phyloP scores from a whole-genome alignment of 2,797 vertebrate genomes.

The Pseudomugil tenellus region DNA sequence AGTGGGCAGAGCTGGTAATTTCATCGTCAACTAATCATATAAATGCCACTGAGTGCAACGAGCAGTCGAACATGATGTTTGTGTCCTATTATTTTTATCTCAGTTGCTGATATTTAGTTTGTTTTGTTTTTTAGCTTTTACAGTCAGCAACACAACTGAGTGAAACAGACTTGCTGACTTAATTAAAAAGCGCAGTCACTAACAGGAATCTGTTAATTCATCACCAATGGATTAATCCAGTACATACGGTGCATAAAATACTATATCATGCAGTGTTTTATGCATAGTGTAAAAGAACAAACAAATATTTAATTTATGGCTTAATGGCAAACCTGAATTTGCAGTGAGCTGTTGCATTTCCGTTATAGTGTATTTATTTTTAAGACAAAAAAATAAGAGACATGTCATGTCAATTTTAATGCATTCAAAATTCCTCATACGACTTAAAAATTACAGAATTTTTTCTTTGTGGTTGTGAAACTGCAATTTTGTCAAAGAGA shows the following conservation, averaged over 20 bases:
- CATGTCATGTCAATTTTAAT: background rate
- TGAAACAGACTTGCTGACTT: conserved; percentile 26
- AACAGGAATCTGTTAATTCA: conserved; percentile 4
- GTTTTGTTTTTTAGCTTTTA: conserved; percentile 30
- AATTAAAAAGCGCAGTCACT: conserved; percentile 26
- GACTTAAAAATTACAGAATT: background rate
- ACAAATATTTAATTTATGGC: conserved; percentile 14
- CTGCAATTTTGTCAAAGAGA: conserved; percentile 18
- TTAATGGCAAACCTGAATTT: background rate
- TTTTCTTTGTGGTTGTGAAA: background rate
- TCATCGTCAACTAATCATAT: conserved; percentile 71
- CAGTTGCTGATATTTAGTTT: conserved; percentile 29
- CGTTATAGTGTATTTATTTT: background rate
- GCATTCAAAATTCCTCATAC: background rate
- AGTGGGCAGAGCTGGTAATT: conserved; percentile 59
- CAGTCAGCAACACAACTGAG: conserved; percentile 31
- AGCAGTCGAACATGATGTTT: conserved; percentile 58
- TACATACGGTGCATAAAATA: background rate
- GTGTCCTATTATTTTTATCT: conserved; percentile 39
- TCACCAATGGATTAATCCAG: background rate
- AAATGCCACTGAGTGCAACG: conserved; percentile 65
- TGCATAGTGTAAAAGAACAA: background rate
- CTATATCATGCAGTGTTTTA: background rate
- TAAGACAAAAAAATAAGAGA: background rate
- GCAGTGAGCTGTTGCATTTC: background rate